phyloP scores from a whole-genome alignment of 2,797 vertebrate genomes.

The Hydrocynus forskahlii region DNA sequence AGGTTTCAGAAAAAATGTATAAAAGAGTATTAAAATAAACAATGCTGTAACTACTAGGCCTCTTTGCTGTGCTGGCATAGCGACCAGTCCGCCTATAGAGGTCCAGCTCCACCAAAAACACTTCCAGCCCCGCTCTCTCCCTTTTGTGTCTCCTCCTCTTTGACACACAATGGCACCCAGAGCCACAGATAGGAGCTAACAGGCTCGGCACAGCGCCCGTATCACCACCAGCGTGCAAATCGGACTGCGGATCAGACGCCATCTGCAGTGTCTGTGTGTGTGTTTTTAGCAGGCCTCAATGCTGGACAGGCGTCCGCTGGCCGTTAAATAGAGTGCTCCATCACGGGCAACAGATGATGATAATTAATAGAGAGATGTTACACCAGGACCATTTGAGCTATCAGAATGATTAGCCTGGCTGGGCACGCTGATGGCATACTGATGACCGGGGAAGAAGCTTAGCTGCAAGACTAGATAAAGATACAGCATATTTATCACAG shows the following conservation, averaged over 20 bases:
- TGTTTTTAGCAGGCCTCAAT: conserved; percentile 26
- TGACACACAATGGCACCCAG: conserved; percentile 54
- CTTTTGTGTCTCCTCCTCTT: conserved; percentile 30
- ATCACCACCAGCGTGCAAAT: conserved; percentile 51
- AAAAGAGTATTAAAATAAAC: neutral
- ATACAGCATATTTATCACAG: neutral
- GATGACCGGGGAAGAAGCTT: neutral
- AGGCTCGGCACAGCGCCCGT: conserved; percentile 50
- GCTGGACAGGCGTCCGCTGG: conserved; percentile 12
- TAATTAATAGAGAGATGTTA: conserved; percentile 54
- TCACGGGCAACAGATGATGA: conserved; percentile 50
- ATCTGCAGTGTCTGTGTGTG: conserved; percentile 51
- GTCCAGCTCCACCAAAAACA: conserved; percentile 18
- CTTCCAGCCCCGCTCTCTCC: neutral
- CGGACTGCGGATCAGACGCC: conserved; percentile 49
- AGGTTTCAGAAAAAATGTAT: no score
- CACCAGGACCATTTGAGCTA: conserved; percentile 37
- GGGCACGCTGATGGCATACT: neutral
- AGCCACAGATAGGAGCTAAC: conserved; percentile 55
- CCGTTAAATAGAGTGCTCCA: conserved; percentile 43
- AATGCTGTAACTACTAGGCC: no score
- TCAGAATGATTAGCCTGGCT: conserved; percentile 33
- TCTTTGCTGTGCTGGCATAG: neutral
- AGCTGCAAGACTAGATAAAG: neutral
- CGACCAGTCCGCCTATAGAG: conserved; percentile 30